Evolutionary conservation across 1,140 invertebrate genomes (phyloP).

Genomic region (Gonatopus flavifemur): DNA sequence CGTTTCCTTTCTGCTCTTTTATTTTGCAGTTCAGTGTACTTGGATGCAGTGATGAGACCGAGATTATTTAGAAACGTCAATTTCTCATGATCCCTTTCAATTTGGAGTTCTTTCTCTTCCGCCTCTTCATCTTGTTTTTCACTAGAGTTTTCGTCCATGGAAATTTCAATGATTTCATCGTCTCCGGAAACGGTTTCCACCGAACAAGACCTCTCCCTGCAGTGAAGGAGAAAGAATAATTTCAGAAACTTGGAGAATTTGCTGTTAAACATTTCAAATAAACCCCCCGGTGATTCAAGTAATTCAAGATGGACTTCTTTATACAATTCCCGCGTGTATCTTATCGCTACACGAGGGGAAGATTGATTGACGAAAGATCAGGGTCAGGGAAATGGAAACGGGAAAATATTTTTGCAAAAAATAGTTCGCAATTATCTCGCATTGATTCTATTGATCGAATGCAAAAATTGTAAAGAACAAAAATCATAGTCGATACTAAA

Average conservation of each 20-base stretch:
- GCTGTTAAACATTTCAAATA: neutral
- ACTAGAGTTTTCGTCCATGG: constrained; percentile 31
- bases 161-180: constrained; percentile 42
- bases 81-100: constrained; percentile 25
- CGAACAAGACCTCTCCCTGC: constrained; percentile 28
- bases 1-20: constrained; percentile 59
- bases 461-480: no score
- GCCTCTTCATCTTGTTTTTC: constrained; percentile 30
- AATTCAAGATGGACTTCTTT: neutral
- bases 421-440: no score
- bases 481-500: no score
- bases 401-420: no score
- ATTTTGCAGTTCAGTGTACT: constrained; percentile 56
- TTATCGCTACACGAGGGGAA: no score
- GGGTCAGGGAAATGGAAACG: no score
- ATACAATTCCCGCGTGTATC: no score
- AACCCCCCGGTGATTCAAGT: neutral
- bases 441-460: no score
- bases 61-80: constrained; percentile 48
- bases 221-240: constrained; percentile 5
- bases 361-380: no score
- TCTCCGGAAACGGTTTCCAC: constrained; percentile 40
- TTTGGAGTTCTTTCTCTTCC: constrained; percentile 11
- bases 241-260: constrained; percentile 5
- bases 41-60: constrained; percentile 52